Base-by-base conservation (phyloP, 2,797 vertebrate genomes). In the Thaleichthys pacificus region DNA sequence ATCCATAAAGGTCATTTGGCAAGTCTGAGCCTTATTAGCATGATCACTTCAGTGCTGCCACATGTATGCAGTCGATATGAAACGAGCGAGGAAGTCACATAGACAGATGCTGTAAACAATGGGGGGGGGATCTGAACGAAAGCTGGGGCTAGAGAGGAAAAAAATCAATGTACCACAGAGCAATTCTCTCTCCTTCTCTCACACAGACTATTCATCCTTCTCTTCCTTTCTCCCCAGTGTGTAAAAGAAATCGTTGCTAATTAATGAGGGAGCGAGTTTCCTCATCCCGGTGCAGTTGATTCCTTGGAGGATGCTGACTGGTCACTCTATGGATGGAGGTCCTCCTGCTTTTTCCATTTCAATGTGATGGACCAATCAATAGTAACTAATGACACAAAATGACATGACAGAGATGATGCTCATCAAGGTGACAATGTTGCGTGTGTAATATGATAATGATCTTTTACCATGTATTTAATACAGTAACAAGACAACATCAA, bases 31-130 rank as follows among this genome's bases (percentile, higher is more conserved):
- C 21, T 57, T 28, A 58, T 35, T 42, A 56, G 70, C 1, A 22
- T 58, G 62, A 66, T 72, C 17, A 72, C 61, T 57, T 28, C 35
- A 21, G 42, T 26, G 21, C 35, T n/a, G 38, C 42, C 6, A 26
- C 14, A 28, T 32, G 12, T 22, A 15, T 12, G 8, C 28, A 9
- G 12, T 72, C 49, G 12, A 42, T 42, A 58, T 8, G 30, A 61
- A 69, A 22, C 17, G 28, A 54, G 66, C 66, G 24, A 63, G 66
- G 49, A 58, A 42, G 28, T 61, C 47, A n/a, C 30, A 56, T 5
- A 77, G 61, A 57, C 70, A 73, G 61, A 66, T 66, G 30, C 61
- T 49, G 38, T 57, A 30, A 75, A 73, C 61, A 66, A 57, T 15
- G 63, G 24, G 21, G 63, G 61, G 56, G 56, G 12, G 56, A 64